phyloP scores from a whole-genome alignment of 2,888 invertebrate species.

The Philopedon plagiatum region DNA sequence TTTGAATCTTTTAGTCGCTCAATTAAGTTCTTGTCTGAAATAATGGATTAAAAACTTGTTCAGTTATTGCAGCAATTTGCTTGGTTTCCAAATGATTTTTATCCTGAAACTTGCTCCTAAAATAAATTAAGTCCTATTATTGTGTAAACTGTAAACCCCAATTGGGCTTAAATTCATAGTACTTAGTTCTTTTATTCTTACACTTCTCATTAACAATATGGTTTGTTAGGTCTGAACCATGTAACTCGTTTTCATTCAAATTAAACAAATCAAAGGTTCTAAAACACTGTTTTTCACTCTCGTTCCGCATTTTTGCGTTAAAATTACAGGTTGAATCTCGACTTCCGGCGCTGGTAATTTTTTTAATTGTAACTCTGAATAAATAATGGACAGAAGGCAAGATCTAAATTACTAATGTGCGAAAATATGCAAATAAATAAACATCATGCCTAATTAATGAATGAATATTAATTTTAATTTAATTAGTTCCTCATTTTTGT shows the following conservation, averaged over 20 bases:
- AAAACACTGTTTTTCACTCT: neutral
- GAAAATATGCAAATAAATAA: conserved; percentile 1
- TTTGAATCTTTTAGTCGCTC: too few species aligned
- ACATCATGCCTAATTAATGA: neutral
- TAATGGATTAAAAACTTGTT: too few species aligned
- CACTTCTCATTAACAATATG: too few species aligned
- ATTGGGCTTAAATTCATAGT: too few species aligned
- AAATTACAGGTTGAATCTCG: neutral
- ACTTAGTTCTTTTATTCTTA: too few species aligned
- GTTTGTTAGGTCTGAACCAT: neutral
- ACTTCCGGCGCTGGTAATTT: neutral
- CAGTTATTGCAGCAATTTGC: too few species aligned
- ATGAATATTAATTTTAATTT: neutral
- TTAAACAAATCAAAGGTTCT: neutral
- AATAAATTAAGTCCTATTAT: too few species aligned
- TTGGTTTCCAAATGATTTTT: too few species aligned
- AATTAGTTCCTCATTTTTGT: neutral
- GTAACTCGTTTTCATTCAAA: neutral
- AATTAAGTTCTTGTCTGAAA: too few species aligned
- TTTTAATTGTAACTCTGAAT: neutral
- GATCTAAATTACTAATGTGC: neutral
- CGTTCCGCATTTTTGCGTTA: conserved; percentile 8
- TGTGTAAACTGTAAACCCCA: too few species aligned
- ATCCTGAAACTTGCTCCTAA: too few species aligned
- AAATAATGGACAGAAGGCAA: neutral